These are phyloP conservation scores for Ceramica pisi DNA, from an alignment of 2,888 invertebrate species.

Conservation along the genomic window DNA sequence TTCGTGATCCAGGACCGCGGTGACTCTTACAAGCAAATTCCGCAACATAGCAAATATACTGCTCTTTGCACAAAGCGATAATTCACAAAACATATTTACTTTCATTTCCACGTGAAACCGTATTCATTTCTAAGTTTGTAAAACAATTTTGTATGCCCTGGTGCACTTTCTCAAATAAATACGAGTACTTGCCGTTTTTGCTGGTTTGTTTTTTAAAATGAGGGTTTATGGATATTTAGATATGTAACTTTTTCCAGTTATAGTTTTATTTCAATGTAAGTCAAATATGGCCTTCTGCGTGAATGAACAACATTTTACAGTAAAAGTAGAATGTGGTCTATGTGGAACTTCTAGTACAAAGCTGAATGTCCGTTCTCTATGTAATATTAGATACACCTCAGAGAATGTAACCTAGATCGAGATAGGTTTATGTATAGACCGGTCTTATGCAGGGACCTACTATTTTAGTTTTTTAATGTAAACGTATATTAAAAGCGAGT, in stretches of 20 bases:
- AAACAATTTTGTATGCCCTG: neutral
- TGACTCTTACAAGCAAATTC: no score
- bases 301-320: neutral
- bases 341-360: slow-evolving; percentile 5
- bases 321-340: neutral
- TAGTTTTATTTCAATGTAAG: neutral
- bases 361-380: slow-evolving; percentile 32
- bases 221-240: neutral
- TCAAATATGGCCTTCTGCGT: neutral
- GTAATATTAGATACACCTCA: slow-evolving; percentile 53
- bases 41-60: neutral
- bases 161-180: no score
- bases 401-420: slow-evolving; percentile 56
- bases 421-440: slow-evolving; percentile 56
- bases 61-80: neutral
- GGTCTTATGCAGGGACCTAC: slow-evolving; percentile 24
- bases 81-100: neutral
- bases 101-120: neutral
- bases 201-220: neutral
- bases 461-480: slow-evolving; percentile 32
- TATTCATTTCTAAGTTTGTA: neutral
- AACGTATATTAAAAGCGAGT: slow-evolving; percentile 16
- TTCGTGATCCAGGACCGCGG: no score
- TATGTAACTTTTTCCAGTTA: neutral
- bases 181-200: neutral